phyloP scores from a whole-genome alignment of 2,797 vertebrate species.

The Pogoniulus pusillus region DNA sequence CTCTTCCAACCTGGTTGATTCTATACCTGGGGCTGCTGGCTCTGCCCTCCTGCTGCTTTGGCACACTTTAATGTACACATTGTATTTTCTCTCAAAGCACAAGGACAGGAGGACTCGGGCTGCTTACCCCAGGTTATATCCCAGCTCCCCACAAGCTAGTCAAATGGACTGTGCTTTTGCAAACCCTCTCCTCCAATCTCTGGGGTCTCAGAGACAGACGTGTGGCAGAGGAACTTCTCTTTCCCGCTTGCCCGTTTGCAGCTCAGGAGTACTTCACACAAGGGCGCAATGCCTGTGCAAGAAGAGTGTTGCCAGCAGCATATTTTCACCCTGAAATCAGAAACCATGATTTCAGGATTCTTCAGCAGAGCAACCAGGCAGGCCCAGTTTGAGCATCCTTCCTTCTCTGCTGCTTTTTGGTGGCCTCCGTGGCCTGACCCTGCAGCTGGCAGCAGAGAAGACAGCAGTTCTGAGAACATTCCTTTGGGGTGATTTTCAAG shows the following conservation, averaged over 20 bases:
- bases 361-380: background rate
- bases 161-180: background rate
- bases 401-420: constrained; percentile 29
- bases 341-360: constrained; percentile 18
- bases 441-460: constrained; percentile 40
- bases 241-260: background rate
- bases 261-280: background rate
- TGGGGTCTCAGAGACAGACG: constrained; percentile 8
- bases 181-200: background rate
- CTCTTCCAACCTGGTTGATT: too few relatives aligned
- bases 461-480: constrained; percentile 58
- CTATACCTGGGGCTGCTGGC: background rate
- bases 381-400: constrained; percentile 16
- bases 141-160: background rate
- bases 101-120: background rate
- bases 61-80: background rate
- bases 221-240: background rate
- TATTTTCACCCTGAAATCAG: constrained; percentile 22
- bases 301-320: background rate
- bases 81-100: background rate
- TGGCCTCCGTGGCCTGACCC: background rate
- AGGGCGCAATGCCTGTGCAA: background rate
- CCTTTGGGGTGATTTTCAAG: constrained; percentile 63
- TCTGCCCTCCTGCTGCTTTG: background rate
- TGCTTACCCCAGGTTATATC: background rate